phyloP scores from a whole-genome alignment of 2,113 vertebrate genomes.

The Pterocles gutturalis region DNA sequence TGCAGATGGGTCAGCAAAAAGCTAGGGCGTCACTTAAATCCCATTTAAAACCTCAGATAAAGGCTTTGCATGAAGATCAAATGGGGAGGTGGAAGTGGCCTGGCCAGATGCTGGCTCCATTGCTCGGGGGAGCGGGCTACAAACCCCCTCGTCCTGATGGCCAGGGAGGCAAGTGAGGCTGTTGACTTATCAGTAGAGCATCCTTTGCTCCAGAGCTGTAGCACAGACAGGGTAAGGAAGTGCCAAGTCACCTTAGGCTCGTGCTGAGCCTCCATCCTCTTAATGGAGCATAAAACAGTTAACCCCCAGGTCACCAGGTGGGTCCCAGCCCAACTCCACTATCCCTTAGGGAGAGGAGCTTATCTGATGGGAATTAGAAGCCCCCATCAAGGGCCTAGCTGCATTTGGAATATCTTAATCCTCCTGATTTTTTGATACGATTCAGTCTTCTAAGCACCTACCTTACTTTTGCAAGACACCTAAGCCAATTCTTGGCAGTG shows the following conservation, averaged over 20 bases:
- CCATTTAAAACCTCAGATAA: slow-evolving; percentile 30
- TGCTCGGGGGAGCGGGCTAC: neutral
- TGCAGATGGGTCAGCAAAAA: slow-evolving; percentile 18
- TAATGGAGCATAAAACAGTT: neutral
- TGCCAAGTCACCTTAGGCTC: neutral
- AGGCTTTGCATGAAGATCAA: neutral
- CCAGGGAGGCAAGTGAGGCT: neutral
- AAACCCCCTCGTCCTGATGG: fast-evolving
- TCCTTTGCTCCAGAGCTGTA: neutral
- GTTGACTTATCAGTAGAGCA: neutral
- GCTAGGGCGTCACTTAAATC: neutral
- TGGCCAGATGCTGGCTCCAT: neutral
- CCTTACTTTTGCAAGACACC: neutral
- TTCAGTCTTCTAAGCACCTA: neutral
- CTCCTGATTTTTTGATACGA: neutral
- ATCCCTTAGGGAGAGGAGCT: neutral
- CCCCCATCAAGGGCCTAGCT: neutral
- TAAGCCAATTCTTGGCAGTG: neutral
- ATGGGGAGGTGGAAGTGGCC: neutral
- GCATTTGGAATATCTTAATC: neutral
- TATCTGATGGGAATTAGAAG: neutral
- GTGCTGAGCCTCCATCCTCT: neutral
- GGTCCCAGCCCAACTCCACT: neutral
- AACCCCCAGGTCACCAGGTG: neutral
- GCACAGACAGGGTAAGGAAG: neutral